Percentiles rank a stretch among this genome's conserved stretches.
Conservation (phyloP, 1,140 invertebrate species). For the Pseudomyrmex flavicornis region DNA sequence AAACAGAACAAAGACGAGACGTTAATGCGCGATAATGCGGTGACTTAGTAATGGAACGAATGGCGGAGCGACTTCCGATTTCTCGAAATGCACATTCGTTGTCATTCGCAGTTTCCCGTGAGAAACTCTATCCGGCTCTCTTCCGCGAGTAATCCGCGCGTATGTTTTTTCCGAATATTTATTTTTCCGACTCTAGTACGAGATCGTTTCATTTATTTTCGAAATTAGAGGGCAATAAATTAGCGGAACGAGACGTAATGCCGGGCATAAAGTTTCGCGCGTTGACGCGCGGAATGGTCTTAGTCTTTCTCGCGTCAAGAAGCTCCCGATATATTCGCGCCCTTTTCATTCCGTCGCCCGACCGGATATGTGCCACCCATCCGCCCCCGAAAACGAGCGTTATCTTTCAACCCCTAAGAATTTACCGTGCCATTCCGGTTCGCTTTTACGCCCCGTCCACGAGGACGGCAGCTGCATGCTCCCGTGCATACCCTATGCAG, state of each 20-base stretch:
- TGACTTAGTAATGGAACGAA: slow-evolving; percentile 64
- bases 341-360: background rate
- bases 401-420: slow-evolving; percentile 61
- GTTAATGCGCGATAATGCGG: slow-evolving; percentile 68
- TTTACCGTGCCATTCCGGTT: slow-evolving; percentile 67
- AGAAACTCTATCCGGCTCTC: background rate
- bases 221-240: slow-evolving; percentile 5
- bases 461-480: slow-evolving; percentile 39
- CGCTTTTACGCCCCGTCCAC: slow-evolving; percentile 64
- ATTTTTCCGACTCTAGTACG: background rate
- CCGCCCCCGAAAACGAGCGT: background rate
- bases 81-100: slow-evolving; percentile 18
- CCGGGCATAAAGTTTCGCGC: slow-evolving; percentile 5
- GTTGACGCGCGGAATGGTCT: slow-evolving; percentile 5
- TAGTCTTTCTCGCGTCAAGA: background rate
- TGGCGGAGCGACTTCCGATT: slow-evolving; percentile 29
- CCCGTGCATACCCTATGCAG: slow-evolving; percentile 69
- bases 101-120: background rate
- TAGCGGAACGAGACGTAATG: slow-evolving; percentile 6
- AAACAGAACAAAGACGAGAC: slow-evolving; percentile 32
- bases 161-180: background rate
- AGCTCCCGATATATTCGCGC: slow-evolving; percentile 14
- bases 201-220: background rate
- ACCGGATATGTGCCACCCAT: slow-evolving; percentile 5
- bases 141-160: too few species aligned